Evolutionary conservation across 1,140 invertebrate species (phyloP).

Genomic region (Neodiprion virginianus): DNA sequence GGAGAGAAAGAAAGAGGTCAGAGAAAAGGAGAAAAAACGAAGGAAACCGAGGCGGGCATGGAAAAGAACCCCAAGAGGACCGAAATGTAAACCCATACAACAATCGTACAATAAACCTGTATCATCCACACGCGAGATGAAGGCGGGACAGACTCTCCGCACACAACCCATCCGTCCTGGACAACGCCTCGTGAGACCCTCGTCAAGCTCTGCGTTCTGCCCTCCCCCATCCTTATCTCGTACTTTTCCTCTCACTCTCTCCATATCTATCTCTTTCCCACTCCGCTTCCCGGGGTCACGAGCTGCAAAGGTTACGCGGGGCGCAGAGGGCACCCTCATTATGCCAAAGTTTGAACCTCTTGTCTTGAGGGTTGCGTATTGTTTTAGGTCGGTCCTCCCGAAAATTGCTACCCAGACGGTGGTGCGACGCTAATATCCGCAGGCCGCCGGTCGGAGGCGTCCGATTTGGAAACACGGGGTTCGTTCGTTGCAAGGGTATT

Average conservation of each 20-base stretch:
- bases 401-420: conserved; percentile 26
- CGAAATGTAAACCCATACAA: too few species aligned
- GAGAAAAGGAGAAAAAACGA: background rate
- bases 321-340: conserved; percentile 37
- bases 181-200: background rate
- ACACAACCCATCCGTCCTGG: background rate
- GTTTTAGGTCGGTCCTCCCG: conserved; percentile 31
- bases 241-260: background rate
- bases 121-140: background rate
- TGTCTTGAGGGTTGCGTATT: conserved; percentile 37
- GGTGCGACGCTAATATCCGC: conserved; percentile 14
- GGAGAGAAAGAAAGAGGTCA: background rate
- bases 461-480: background rate
- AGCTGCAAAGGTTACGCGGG: too few species aligned
- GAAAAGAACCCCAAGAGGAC: background rate
- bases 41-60: background rate
- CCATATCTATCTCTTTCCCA: too few species aligned
- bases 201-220: background rate
- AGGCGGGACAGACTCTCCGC: background rate
- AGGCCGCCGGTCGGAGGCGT: conserved; percentile 9
- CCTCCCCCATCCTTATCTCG: background rate
- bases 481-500: too few species aligned
- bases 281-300: too few species aligned
- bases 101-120: background rate
- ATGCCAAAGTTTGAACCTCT: conserved; percentile 35